These are phyloP conservation scores for Glaucopsyche alexis DNA, from an alignment of 2,888 invertebrate genomes.

Conservation along the genomic window DNA sequence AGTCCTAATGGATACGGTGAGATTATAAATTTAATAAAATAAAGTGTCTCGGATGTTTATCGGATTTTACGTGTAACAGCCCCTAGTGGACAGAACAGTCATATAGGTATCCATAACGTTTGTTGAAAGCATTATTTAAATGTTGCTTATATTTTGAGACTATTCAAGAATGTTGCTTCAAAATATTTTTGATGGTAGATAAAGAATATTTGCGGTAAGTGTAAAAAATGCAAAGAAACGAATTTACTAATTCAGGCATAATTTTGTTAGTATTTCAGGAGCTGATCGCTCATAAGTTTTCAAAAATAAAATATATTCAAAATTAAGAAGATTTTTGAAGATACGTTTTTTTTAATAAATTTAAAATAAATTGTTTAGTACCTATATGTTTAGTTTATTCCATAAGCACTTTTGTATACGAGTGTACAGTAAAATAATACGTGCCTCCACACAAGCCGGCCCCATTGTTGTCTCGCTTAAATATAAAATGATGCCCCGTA, in stretches of 20 bases:
- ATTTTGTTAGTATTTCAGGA: background rate
- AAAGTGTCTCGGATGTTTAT: conserved; percentile 40
- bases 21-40: conserved; percentile 50
- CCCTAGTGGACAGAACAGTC: background rate
- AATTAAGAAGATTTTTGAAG: no score
- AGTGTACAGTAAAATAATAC: conserved; percentile 69
- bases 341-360: no score
- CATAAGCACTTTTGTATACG: conserved; percentile 49
- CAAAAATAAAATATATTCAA: no score
- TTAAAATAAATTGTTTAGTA: no score
- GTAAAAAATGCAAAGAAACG: no score
- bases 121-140: no score
- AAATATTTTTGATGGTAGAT: background rate
- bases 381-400: no score
- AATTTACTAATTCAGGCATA: background rate
- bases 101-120: no score
- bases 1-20: conserved; percentile 51
- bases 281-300: background rate
- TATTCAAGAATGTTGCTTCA: background rate
- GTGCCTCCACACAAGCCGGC: conserved; percentile 59
- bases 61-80: conserved; percentile 6
- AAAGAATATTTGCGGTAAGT: no score
- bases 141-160: no score
- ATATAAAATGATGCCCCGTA: conserved; percentile 68
- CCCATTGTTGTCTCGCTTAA: conserved; percentile 63